Evolutionary conservation across 1,140 invertebrate genomes (phyloP).

Genomic region (Drosophila obscura): DNA sequence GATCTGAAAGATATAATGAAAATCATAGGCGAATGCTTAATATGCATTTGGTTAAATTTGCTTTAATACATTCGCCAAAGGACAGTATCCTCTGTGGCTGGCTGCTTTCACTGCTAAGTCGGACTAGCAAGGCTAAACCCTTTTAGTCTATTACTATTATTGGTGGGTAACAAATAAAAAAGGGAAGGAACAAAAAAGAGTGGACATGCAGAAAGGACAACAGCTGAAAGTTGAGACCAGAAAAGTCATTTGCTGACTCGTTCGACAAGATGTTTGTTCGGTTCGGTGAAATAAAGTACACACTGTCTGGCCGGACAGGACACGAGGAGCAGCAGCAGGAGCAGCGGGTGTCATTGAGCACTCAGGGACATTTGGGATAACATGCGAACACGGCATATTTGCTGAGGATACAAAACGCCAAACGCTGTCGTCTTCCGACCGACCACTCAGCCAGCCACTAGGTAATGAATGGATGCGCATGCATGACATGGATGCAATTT

Average conservation of each 20-base stretch:
- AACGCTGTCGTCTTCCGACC: slow-evolving; percentile 64
- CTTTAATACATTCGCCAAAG: too few relatives aligned
- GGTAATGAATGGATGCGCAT: slow-evolving; percentile 78
- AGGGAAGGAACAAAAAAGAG: slow-evolving; percentile 26
- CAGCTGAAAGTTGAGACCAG: slow-evolving; percentile 69
- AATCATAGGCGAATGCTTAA: too few relatives aligned
- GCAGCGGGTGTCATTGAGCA: slow-evolving; percentile 54
- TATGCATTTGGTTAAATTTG: too few relatives aligned
- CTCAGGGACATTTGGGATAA: slow-evolving; percentile 76
- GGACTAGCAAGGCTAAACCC: too few relatives aligned
- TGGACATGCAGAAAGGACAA: slow-evolving; percentile 59
- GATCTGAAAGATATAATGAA: too few relatives aligned
- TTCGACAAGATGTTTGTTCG: slow-evolving; percentile 83
- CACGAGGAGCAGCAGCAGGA: slow-evolving; percentile 4
- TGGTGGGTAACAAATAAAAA: slow-evolving; percentile 5
- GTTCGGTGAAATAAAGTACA: slow-evolving; percentile 83
- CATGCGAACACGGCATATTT: slow-evolving; percentile 79
- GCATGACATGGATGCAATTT: slow-evolving; percentile 81
- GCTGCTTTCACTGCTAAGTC: too few relatives aligned
- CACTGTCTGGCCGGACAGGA: slow-evolving; percentile 43
- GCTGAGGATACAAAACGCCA: slow-evolving; percentile 75
- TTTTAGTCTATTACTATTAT: too few relatives aligned
- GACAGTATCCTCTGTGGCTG: too few relatives aligned
- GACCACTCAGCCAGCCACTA: slow-evolving; percentile 66
- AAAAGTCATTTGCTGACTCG: slow-evolving; percentile 82